These are phyloP conservation scores for Leptinotarsa defecta DNA, from an alignment of 1,140 invertebrate genomes.

Conservation along the genomic window DNA sequence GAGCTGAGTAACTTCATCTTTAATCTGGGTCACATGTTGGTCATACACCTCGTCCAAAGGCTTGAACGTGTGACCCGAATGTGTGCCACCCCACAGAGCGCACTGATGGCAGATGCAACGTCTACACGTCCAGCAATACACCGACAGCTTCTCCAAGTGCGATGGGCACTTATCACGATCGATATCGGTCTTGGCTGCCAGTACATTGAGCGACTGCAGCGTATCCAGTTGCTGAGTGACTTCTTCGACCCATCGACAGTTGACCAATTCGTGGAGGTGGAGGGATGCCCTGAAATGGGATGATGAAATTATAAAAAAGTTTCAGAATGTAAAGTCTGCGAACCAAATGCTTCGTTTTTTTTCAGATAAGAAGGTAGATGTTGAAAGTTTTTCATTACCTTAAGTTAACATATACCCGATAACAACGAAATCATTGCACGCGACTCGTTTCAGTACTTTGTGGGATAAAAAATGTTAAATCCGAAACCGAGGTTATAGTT, in stretches of 20 bases:
- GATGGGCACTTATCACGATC: conserved; percentile 73
- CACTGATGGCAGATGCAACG: conserved; percentile 92
- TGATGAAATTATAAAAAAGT: no score
- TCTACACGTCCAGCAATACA: conserved; percentile 89
- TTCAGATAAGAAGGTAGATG: no score
- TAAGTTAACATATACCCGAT: no score
- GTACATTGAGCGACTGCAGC: conserved; percentile 70
- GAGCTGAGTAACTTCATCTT: conserved; percentile 79
- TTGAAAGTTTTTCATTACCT: no score
- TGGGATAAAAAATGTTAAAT: no score
- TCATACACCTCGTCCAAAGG: conserved; percentile 89
- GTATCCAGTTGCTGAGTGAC: conserved; percentile 90
- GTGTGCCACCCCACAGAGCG: conserved; percentile 87
- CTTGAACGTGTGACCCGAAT: conserved; percentile 88
- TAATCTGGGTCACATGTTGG: conserved; percentile 82
- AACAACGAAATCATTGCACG: no score
- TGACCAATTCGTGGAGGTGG: conserved; percentile 89
- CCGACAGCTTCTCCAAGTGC: conserved; percentile 86
- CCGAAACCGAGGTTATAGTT: no score
- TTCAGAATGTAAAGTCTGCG: no score
- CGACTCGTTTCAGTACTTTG: no score
- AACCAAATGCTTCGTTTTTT: no score
- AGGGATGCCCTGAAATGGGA: conserved; percentile 69
- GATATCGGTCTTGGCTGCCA: conserved; percentile 61
- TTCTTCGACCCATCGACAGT: conserved; percentile 93